Percentiles rank a stretch among this genome's conserved stretches.
Conservation (phyloP, 2,113 vertebrate species). For the Coturnix japonica region DNA sequence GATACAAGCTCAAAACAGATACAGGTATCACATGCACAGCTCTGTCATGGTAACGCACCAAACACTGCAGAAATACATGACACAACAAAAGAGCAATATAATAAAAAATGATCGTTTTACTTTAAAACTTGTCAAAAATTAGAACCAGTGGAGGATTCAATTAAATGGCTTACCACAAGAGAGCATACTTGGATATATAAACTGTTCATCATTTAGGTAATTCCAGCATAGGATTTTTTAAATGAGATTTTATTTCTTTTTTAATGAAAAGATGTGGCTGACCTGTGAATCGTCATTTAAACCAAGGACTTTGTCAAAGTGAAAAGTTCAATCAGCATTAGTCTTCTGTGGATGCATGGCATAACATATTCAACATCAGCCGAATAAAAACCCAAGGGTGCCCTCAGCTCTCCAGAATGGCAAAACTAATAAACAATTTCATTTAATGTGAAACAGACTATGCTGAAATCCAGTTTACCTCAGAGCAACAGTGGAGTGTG, state of each 20-base stretch:
- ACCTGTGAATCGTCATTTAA: background rate
- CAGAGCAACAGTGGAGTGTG: slow-evolving; percentile 14
- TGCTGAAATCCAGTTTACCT: slow-evolving; percentile 39
- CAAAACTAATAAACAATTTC: slow-evolving; percentile 61
- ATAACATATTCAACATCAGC: slow-evolving; percentile 30
- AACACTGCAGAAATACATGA: background rate
- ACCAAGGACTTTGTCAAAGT: slow-evolving; percentile 60
- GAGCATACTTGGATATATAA: slow-evolving; percentile 58
- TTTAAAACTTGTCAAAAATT: background rate
- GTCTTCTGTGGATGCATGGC: slow-evolving; percentile 14
- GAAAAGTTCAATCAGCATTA: slow-evolving; percentile 56
- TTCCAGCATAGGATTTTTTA: background rate
- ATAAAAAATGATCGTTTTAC: background rate
- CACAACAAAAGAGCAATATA: accelerated
- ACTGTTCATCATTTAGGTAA: background rate
- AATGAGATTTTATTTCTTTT: background rate
- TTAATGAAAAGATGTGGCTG: slow-evolving; percentile 30
- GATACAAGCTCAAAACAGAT: background rate
- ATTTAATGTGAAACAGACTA: slow-evolving; percentile 54
- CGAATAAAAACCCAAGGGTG: slow-evolving; percentile 52
- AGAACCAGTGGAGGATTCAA: background rate
- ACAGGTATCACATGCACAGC: background rate
- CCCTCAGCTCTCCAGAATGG: slow-evolving; percentile 39
- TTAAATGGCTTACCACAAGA: slow-evolving; percentile 60
- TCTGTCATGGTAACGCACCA: background rate